A percentile compares a stretch with the other conserved stretches of the same genome.
These are phyloP conservation scores for Hymenopus coronatus DNA, from an alignment of 2,888 invertebrate species.

Conservation along the genomic window DNA sequence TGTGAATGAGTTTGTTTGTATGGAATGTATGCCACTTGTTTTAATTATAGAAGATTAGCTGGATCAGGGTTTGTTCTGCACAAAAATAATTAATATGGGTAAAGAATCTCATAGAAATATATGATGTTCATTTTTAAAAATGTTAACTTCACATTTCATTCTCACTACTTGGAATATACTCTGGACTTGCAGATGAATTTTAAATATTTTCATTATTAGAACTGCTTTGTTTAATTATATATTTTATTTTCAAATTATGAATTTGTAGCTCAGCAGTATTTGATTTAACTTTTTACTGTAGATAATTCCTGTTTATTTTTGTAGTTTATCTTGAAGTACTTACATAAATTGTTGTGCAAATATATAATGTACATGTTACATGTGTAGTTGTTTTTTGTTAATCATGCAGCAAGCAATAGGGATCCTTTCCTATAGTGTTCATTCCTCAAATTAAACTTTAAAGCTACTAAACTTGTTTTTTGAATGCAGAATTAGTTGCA, in stretches of 20 bases:
- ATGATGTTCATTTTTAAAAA: not conserved
- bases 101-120: not conserved
- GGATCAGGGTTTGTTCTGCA: not conserved
- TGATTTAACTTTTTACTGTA: not conserved
- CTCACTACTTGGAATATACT: not conserved
- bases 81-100: not conserved
- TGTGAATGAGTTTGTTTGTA: not conserved
- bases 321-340: not conserved
- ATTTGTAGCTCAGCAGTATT: not conserved
- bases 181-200: not conserved
- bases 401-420: not conserved
- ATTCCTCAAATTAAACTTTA: not conserved
- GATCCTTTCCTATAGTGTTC: not conserved
- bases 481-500: not conserved
- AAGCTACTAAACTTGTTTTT: not conserved
- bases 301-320: not conserved
- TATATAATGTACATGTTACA: not conserved
- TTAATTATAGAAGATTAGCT: not conserved
- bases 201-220: not conserved
- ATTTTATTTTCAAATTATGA: not conserved
- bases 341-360: not conserved
- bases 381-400: not conserved
- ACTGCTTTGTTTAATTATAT: not conserved
- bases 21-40: not conserved
- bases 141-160: not conserved